Conservation (phyloP, 2,113 vertebrate species). For the Melanerpes formicivorus region DNA sequence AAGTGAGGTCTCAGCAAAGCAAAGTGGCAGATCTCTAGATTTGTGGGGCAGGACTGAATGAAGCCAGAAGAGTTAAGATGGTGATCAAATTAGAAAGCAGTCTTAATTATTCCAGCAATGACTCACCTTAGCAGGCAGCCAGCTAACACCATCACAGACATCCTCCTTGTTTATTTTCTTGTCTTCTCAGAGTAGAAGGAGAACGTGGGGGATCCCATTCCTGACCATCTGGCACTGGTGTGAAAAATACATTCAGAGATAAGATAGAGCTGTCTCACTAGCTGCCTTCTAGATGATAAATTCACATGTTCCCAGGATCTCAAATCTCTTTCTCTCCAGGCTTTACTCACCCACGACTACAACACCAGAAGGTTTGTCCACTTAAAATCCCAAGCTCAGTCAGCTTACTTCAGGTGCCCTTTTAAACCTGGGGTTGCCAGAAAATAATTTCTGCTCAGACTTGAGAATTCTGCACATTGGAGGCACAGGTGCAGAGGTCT, state of each 20-base stretch:
- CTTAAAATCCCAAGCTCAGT: not conserved
- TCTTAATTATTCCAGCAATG: conserved; percentile 15
- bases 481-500: accelerated
- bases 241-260: not conserved
- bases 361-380: not conserved
- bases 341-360: not conserved
- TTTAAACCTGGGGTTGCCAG: not conserved
- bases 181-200: conserved; percentile 10
- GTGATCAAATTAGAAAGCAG: not conserved
- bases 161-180: conserved; percentile 31
- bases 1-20: too few relatives aligned
- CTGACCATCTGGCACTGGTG: conserved; percentile 52
- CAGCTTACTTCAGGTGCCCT: not conserved
- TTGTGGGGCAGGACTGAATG: not conserved
- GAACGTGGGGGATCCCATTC: conserved; percentile 40
- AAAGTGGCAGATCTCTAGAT: too few relatives aligned
- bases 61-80: not conserved
- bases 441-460: not conserved
- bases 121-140: conserved; percentile 35
- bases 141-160: not conserved
- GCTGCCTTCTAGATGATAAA: not conserved
- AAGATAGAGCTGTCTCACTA: not conserved
- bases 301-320: not conserved
- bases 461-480: not conserved
- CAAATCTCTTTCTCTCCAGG: not conserved